Evolutionary conservation across 2,888 invertebrate genomes (phyloP).

Genomic region (Spisula solida): DNA sequence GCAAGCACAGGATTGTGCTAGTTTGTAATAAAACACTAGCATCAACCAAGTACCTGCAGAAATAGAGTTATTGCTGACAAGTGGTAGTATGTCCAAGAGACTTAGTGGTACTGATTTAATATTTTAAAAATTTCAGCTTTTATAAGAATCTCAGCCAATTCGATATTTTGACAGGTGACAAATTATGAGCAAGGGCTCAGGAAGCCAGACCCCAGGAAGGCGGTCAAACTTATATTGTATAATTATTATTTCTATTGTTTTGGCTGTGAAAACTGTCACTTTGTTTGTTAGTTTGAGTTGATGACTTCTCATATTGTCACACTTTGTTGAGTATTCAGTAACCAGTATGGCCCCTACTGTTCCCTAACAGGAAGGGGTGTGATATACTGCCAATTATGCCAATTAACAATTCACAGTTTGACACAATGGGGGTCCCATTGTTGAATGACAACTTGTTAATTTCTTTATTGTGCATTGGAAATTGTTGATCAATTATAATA

Average conservation of each 20-base stretch:
- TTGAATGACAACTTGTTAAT: conserved; percentile 42
- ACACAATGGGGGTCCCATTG: not conserved
- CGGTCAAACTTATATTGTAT: conserved; percentile 19
- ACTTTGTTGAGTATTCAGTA: conserved; percentile 47
- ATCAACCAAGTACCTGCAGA: conserved; percentile 45
- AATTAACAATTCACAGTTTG: conserved; percentile 46
- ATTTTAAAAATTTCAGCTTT: conserved; percentile 7
- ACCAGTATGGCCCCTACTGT: conserved; percentile 38
- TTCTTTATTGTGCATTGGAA: conserved; percentile 33
- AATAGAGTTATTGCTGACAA: not conserved
- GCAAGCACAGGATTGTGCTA: conserved; percentile 65
- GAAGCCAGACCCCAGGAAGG: conserved; percentile 37
- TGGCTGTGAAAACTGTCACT: conserved; percentile 51
- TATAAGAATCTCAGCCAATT: conserved; percentile 36
- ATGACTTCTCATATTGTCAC: conserved; percentile 49
- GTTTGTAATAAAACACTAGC: conserved; percentile 32
- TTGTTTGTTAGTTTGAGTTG: conserved; percentile 49
- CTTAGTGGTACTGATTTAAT: not conserved
- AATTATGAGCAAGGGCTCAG: conserved; percentile 53
- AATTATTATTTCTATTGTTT: conserved; percentile 37
- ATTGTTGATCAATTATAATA: not conserved
- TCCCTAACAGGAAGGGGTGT: conserved; percentile 33
- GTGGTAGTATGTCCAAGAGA: too few relatives aligned
- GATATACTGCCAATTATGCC: conserved; percentile 43
- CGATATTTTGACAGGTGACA: conserved; percentile 55